A percentile compares a stretch with the other conserved stretches of the same genome.
These are phyloP conservation scores for Pterocles orientalis DNA, from an alignment of 2,113 vertebrate genomes.

Conservation along the genomic window DNA sequence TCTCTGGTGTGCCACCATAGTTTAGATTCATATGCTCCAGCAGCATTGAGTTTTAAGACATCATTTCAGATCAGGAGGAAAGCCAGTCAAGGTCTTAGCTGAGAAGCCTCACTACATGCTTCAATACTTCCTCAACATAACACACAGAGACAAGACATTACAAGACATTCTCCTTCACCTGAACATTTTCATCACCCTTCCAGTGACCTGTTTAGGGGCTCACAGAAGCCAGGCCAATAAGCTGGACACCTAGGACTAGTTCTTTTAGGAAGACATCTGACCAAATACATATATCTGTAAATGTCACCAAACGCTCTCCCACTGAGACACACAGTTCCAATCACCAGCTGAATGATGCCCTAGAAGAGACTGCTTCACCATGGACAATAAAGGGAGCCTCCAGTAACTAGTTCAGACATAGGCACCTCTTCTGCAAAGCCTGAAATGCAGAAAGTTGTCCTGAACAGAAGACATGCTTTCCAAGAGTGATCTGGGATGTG, in stretches of 20 bases:
- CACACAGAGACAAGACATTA: accelerated
- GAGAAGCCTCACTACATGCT: neutral
- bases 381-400: neutral
- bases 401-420: neutral
- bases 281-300: neutral
- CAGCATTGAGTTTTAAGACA: neutral
- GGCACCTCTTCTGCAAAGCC: neutral
- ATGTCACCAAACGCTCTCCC: neutral
- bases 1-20: neutral
- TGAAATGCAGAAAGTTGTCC: neutral
- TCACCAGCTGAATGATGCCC: neutral
- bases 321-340: neutral
- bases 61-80: neutral
- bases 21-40: neutral
- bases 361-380: neutral
- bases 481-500: accelerated
- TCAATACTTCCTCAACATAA: neutral
- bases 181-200: neutral
- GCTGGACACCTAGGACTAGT: neutral
- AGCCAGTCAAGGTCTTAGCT: neutral
- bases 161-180: neutral
- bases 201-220: neutral
- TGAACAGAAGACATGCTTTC: neutral
- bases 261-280: neutral
- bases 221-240: neutral